Conservation (phyloP, 2,888 invertebrate genomes). For the Archaeoteleia sp. region DNA sequence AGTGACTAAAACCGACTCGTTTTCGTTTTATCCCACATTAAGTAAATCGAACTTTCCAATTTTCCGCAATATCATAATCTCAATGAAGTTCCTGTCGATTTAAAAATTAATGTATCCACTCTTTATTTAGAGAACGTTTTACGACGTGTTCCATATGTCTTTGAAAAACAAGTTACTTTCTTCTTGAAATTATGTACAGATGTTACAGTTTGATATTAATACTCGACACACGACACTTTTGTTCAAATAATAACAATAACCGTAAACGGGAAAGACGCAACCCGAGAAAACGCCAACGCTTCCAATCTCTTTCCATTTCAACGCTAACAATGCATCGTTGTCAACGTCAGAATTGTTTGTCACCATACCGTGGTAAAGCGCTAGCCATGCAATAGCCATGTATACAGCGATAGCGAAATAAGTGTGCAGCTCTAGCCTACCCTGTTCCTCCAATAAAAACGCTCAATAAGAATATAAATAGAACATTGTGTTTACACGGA, state of each 20-base stretch:
- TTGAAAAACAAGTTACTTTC: conserved; percentile 23
- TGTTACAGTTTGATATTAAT: conserved; percentile 28
- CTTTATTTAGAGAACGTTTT: too few relatives aligned
- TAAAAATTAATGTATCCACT: too few relatives aligned
- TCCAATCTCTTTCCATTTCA: conserved; percentile 13
- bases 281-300: conserved; percentile 10
- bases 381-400: conserved; percentile 36
- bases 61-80: conserved; percentile 15
- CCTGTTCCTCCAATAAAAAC: conserved; percentile 72
- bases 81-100: conserved; percentile 14
- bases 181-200: conserved; percentile 23
- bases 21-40: conserved; percentile 18
- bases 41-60: conserved; percentile 19
- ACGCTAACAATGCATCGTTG: conserved; percentile 26
- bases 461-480: conserved; percentile 61
- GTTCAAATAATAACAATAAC: conserved; percentile 16
- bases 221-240: conserved; percentile 31
- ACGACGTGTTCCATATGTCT: too few relatives aligned
- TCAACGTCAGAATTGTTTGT: conserved; percentile 19
- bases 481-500: conserved; percentile 43
- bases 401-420: conserved; percentile 62
- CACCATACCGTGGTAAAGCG: conserved; percentile 11
- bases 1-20: conserved; percentile 52
- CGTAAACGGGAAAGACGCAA: conserved; percentile 13
- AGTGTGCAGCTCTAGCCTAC: conserved; percentile 71